A percentile compares a stretch with the other conserved stretches of the same genome.
phyloP scores from a whole-genome alignment of 1,140 invertebrate species.

The Drosophila guanche region DNA sequence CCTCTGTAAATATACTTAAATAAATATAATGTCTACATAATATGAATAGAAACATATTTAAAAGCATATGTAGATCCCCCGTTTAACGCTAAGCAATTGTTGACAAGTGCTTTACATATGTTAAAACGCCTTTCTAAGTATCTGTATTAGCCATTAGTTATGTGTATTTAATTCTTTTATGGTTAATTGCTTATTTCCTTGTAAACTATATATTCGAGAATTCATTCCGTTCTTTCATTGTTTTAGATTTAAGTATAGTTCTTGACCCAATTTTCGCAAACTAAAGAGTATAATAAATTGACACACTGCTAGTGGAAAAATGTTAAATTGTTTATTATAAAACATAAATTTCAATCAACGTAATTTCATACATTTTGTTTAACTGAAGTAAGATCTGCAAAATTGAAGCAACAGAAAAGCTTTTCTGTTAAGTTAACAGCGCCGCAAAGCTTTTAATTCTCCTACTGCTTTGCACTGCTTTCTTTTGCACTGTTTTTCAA shows the following conservation, averaged over 20 bases:
- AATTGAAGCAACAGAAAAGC: no score
- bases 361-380: no score
- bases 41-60: slow-evolving; percentile 21
- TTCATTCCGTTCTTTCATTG: slow-evolving; percentile 34
- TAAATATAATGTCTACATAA: slow-evolving; percentile 1
- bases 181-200: slow-evolving; percentile 28
- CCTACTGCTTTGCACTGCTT: no score
- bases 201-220: slow-evolving; percentile 35
- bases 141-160: slow-evolving; percentile 54
- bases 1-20: slow-evolving; percentile 37
- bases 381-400: no score
- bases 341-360: no score
- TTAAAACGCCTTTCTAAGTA: slow-evolving; percentile 58
- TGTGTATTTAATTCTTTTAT: not conserved
- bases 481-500: no score
- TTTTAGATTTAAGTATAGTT: slow-evolving; percentile 30
- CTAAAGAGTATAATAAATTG: slow-evolving; percentile 34
- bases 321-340: not conserved
- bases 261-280: slow-evolving; percentile 32
- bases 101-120: slow-evolving; percentile 66
- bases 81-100: slow-evolving; percentile 69
- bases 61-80: slow-evolving; percentile 36
- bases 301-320: slow-evolving; percentile 17
- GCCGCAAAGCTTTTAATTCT: no score
- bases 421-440: no score